Evolutionary conservation across 1,140 invertebrate species (phyloP), one percentile per base, ranked within the genome.

Genomic region (Ips nitidus): DNA sequence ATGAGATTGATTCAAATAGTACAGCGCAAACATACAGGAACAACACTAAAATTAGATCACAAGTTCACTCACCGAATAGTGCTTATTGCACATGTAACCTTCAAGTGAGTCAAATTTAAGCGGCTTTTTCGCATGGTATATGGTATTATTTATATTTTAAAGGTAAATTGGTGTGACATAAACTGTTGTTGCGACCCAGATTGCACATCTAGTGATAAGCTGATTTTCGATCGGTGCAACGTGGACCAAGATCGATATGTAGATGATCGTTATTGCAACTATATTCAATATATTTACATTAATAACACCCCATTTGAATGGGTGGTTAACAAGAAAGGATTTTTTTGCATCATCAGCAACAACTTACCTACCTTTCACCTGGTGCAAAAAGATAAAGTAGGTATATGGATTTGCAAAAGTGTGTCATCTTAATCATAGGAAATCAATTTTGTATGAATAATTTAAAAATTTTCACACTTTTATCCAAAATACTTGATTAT

Each of bases 181-280:
- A 89, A 90, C 74, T 93, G 90, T 78, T 92, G 90, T 73, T 92
- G 91, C 81, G 91, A 93, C 80, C 72, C 66, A 38, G 89, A 91
- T 68, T 93, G 90, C 77, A 77, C 81, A 7, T 71, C 78, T 2
- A 74, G 77, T 53, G 86, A 90, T 66, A 83, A 81, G 75, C 62
- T 74, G 58, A 77, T 86, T 4, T 91, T 91, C 76, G 78, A 81
- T 45, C 71, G 80, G 62, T 92, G 89, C 70, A 69, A 77, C 43
- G 70, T 74, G 38, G 67, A 75, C 40, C 65, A 73, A 62, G 73
- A 74, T 43, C 41, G 56, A 50, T 57, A 66, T 45, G 72, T 77
- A 41, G 81, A 81, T 77, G 71, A 78, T 56, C 72, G 76, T 58
- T 82, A 79, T 69, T 85, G 84, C 65, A 73, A 79, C 66, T 77